These are phyloP conservation scores for Monarcha castaneiventris DNA, from an alignment of 2,113 vertebrate species.

Conservation along the genomic window DNA sequence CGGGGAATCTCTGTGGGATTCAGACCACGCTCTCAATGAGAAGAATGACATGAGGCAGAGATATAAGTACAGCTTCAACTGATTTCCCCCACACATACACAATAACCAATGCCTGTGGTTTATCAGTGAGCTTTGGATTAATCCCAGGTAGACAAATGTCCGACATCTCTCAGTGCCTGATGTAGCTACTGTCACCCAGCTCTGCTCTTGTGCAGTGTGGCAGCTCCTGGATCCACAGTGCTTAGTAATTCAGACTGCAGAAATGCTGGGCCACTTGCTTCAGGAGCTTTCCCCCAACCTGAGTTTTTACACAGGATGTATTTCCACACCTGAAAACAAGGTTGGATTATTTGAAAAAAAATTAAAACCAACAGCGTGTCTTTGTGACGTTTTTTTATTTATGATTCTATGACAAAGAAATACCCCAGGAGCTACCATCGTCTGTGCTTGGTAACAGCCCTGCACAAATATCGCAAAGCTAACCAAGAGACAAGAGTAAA, in stretches of 20 bases:
- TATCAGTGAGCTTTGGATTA: neutral
- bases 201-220: neutral
- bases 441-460: neutral
- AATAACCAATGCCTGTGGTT: neutral
- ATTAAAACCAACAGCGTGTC: neutral
- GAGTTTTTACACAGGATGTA: neutral
- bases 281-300: neutral
- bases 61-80: neutral
- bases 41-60: neutral
- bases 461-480: neutral
- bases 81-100: neutral
- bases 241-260: neutral
- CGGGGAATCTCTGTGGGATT: neutral
- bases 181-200: neutral
- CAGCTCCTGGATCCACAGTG: neutral
- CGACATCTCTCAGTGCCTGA: neutral
- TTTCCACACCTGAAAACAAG: neutral
- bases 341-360: neutral
- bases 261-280: neutral
- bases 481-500: neutral
- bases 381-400: neutral
- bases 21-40: neutral
- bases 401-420: neutral
- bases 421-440: rapidly evolving
- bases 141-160: neutral